Evolutionary conservation across 23 tunicate genomes (phyloP), one percentile per base, ranked within the genome.

Genomic region (Styela clava): DNA sequence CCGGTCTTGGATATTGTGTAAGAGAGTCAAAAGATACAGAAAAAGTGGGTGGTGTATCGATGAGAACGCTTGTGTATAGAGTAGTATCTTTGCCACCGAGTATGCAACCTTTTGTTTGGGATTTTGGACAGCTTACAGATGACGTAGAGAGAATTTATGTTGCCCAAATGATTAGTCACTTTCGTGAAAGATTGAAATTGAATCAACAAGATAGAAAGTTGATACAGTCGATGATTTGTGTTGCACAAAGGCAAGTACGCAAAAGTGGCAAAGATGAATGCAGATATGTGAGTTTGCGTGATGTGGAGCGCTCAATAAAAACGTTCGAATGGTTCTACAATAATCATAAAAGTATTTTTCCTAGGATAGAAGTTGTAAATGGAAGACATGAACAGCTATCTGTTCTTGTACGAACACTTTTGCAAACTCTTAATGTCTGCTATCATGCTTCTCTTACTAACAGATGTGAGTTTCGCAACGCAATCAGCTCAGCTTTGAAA

Each of bases 71-170:
- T 5, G 89, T 86, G 2, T 86, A 86, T 63, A 31, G 89, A 56
- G 89, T 86, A 2, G 44, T 86, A 24, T 29, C 84, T 31, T 64
- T 86, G 24, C 89, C 89, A 34, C 89, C 89, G 2, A 86, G 89
- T 62, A 85, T 85, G 88, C 77, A 67, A n/a, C 88, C 88, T 23
- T 44, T 85, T 24, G 83, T 85, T 27, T 85, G 84, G 89, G 89
- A 86, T 63, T 86, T 86, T 86, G 89, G 89, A 22, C 89, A 86
- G 52, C 69, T 86, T 2, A 72, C 23, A 26, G 52, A 78, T 68
- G 83, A 68, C 22, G 33, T 83, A 2, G 88, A 85, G 35, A 31
- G 2, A 2, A 82, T 78, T 2, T 85, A 85, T 52, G 78, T 85
- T 31, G 65, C 44, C 29, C 88, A 85, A 78, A 85, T 85, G 88